Percentiles rank a stretch among this genome's conserved stretches.
Evolutionary conservation across 2,797 vertebrate genomes (phyloP).

Genomic region (Crocodylus rhombifer): DNA sequence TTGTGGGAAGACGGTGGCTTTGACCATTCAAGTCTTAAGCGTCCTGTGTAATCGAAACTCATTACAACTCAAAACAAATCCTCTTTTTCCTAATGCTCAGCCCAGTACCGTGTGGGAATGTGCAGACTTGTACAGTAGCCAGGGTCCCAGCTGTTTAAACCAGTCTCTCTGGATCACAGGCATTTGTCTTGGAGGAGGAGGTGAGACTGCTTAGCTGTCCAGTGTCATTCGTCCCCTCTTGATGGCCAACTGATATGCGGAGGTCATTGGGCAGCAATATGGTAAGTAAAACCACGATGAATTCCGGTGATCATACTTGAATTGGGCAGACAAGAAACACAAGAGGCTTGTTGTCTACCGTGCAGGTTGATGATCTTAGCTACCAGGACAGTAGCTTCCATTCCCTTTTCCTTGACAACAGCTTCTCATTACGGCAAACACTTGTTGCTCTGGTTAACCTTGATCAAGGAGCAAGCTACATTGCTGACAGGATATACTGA

Average conservation of each 20-base stretch:
- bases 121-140: neutral
- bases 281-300: no score
- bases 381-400: no score
- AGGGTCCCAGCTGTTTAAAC: neutral
- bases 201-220: neutral
- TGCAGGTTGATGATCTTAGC: no score
- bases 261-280: no score
- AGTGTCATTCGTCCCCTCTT: no score
- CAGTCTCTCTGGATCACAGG: neutral
- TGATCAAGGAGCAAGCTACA: neutral
- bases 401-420: neutral
- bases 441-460: neutral
- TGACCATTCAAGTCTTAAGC: neutral
- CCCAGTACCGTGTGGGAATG: neutral
- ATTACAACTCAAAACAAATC: neutral
- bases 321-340: no score
- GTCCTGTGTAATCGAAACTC: neutral
- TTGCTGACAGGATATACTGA: no score
- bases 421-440: neutral
- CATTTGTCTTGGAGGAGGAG: neutral
- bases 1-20: neutral
- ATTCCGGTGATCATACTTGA: no score
- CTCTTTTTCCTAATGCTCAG: neutral
- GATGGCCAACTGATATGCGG: no score
- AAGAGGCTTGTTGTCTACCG: no score